Base-by-base conservation (phyloP, 1,140 invertebrate species). In the Dendroctonus ponderosae region DNA sequence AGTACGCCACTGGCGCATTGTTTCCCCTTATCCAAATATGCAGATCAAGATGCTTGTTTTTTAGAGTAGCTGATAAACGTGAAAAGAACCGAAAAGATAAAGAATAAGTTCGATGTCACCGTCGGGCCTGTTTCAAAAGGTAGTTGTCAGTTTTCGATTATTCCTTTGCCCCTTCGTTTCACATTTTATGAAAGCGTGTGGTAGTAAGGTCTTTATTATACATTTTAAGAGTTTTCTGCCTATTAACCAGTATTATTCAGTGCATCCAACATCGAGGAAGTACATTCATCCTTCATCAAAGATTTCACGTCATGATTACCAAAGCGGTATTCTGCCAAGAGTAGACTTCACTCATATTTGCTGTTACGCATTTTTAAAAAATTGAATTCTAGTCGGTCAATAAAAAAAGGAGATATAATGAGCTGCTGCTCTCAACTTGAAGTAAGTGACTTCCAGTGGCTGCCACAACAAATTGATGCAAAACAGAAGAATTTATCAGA, bases 381-480 rank as follows among this genome's bases (percentile, higher is more conserved):
- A 53, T 38, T 9, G 12, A 53, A 42, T 57, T 41, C 39, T 41
- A 57, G 42, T 38, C 39, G 8, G 39, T 41, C n/a, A 57, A 57
- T n/a, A 57, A 57, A 12, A 42, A 4, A 38, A 11, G 26, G 26
- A 26, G 12, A 37, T 49, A 62, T 62, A 62, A 62, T 62, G 59
- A 62, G 49, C 48, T 62, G 46, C 48, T 62, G 38, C 48, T 51
- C 37, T 26, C 52, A 26, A 39, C 12, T 58, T 15, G 46, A 43
- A 62, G 59, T 62, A 53, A 65, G 52, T 57, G 62, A 65, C 52
- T 65, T 48, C 52, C 52, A 65, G 62, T 65, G 48, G 64, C 64
- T 39, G 64, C 64, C 64, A 66, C 64, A 60, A 66, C 64, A 66
- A 66, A 66, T 66, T 66, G 64, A 66, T 66, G 64, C 64, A 66